Base-by-base conservation (phyloP, 2,888 invertebrate species). In the Campopleginae sp. region DNA sequence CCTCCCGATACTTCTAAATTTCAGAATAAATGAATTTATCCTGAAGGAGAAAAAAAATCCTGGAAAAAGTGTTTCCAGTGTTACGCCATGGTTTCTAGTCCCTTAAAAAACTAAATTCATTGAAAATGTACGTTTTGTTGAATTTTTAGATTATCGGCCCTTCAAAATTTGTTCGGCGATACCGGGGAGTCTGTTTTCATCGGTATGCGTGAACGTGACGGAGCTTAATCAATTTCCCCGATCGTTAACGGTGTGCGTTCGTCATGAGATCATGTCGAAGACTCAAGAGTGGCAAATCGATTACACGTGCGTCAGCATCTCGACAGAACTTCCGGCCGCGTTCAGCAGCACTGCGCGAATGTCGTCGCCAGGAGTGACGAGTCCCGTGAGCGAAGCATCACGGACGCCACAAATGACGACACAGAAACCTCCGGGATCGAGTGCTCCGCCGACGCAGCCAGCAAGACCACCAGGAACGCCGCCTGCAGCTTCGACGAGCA, bases 111-210 rank as follows among this genome's bases (percentile, higher is more conserved):
- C 2, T 7, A 0, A 8, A 2, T 65, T 44, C 12, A 12, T 12
- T 4, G 44, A 27, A 68, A 66, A 51, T 51, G 2, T 1, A 51
- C n/a, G 12, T 42, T 58, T 58, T 42, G 14, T 14, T 1, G 19
- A 75, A 33, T 68, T 72, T 86, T n/a, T 48, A 92, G 92, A 86
- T 77, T 92, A 90, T 44, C 88, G 87, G 66, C 88, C 90, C 2
- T 86, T 91, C 12, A 90, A 88, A 66, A 88, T 91, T 17, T 93
- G 93, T 77, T 75, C 88, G 0, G 8, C 86, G 0, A 85, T 93
- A 78, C 93, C 93, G 1, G 90, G 91, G 10, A 89, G 91, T 48
- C 42, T 90, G 3, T 92, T 92, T 65, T 92, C 93, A 2, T 86
- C 89, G 10, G 89, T 89, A 4, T 93, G 93, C 76, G 84, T 89